Evolutionary conservation across 1,140 invertebrate genomes (phyloP).

Genomic region (Sycophaga agraensis): DNA sequence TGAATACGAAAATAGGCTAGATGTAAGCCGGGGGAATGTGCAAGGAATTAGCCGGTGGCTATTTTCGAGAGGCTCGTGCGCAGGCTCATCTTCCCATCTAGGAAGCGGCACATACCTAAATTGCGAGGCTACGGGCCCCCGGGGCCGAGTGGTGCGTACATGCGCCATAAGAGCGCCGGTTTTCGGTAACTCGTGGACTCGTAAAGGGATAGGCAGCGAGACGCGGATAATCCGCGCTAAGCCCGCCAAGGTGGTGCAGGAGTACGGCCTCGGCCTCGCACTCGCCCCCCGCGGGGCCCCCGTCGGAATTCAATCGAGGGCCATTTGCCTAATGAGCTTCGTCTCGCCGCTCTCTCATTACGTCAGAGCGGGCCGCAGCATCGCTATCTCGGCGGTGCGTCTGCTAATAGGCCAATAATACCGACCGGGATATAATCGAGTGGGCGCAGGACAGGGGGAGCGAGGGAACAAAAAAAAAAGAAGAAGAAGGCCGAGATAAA

Average conservation of each 20-base stretch:
- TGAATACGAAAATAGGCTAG: background rate
- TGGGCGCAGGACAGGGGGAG: background rate
- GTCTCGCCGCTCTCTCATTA: constrained; percentile 11
- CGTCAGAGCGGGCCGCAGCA: background rate
- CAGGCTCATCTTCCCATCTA: background rate
- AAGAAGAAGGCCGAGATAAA: too few species aligned
- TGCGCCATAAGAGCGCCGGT: background rate
- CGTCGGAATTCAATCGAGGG: background rate
- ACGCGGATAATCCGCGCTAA: constrained; percentile 26
- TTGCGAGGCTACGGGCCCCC: too few species aligned
- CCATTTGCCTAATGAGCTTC: constrained; percentile 27
- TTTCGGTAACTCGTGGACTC: background rate
- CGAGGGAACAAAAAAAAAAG: background rate
- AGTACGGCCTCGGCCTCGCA: background rate
- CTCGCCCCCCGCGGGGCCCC: too few species aligned
- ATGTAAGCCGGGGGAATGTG: too few species aligned
- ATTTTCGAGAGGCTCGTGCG: background rate
- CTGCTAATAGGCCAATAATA: too few species aligned
- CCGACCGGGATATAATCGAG: background rate
- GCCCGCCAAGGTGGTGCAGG: background rate
- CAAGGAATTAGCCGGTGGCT: background rate
- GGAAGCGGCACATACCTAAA: too few species aligned
- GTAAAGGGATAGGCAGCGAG: constrained; percentile 15
- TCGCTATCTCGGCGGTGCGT: background rate
- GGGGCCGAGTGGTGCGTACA: too few species aligned